Evolutionary conservation across 1,140 invertebrate genomes (phyloP), one percentile per base, ranked within the genome.

Genomic region (Ephestia elutella): DNA sequence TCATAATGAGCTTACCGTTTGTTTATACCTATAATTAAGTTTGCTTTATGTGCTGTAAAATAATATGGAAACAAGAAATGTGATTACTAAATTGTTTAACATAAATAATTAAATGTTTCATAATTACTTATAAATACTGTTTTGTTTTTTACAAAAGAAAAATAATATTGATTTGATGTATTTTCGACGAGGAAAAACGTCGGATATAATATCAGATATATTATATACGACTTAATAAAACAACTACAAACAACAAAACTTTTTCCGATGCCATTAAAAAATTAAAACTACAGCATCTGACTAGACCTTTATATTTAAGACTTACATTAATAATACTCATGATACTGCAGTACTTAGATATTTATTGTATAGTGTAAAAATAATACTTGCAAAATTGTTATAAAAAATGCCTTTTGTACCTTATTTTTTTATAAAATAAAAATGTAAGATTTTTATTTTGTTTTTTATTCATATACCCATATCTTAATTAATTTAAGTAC

Each of bases 341-440:
- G 49, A 59, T 51, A 66, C 64, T 66, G 67, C 63, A 58, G 60
- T 69, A 54, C 30, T 56, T 59, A 49, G 55, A 62, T 67, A 65
- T 66, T 67, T 67, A 67, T 64, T 65, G 32, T 67, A 54, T 63
- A 61, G 53, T 61, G 54, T 63, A 60, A 63, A 63, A 62, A 57
- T 59, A 57, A 56, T 59, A 59, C 48, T 54, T 62, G 32, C 28
- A 59, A 56, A 62, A 57, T 60, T 62, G 51, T 63, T 65, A 57
- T 55, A 60, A 58, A n/a, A 66, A 60, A 56, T 70, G 64, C 73
- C 70, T 78, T 80, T 75, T 80, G 74, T 78, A 78, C 74, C 74
- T 81, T 71, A 73, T 72, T 75, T 77, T n/a, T 74, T 73, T 75
- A 63, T 56, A 62, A 62, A 78, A 78, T 77, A 78, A 78, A n/a